A percentile compares a stretch with the other conserved stretches of the same genome.
These are phyloP conservation scores for Probaryconus sp. DNA, from an alignment of 1,140 invertebrate genomes.

Conservation along the genomic window DNA sequence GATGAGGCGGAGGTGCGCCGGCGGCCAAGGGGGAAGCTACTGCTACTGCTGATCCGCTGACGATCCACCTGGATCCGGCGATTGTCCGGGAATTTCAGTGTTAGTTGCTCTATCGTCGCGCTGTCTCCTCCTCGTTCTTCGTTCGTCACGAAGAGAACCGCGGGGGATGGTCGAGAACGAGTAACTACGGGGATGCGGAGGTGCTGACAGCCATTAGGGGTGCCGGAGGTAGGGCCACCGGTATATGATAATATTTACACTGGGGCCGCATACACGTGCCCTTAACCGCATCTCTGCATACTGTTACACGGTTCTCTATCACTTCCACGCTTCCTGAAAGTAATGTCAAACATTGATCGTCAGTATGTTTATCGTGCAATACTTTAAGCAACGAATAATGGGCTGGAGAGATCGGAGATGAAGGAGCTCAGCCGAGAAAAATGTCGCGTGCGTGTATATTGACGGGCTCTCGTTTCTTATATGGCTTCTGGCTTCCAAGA, in stretches of 20 bases:
- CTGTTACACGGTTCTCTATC: conserved; percentile 94
- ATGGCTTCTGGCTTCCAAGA: conserved; percentile 16
- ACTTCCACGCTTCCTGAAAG: conserved; percentile 94
- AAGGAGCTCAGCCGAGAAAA: conserved; percentile 27
- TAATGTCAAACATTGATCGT: conserved; percentile 58
- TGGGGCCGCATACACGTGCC: conserved; percentile 91
- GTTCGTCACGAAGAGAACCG: conserved; percentile 51
- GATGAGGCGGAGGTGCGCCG: no score
- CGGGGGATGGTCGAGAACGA: conserved; percentile 59
- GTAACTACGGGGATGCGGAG: conserved; percentile 74
- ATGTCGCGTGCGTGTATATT: conserved; percentile 31
- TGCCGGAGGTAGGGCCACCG: conserved; percentile 88
- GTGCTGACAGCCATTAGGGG: conserved; percentile 80
- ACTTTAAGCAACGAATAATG: conserved; percentile 48
- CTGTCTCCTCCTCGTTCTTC: conserved; percentile 36
- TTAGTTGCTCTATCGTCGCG: conserved; percentile 24
- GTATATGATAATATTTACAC: conserved; percentile 97
- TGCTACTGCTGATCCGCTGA: no score
- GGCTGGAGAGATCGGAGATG: conserved; percentile 27
- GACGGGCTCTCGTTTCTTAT: conserved; percentile 20
- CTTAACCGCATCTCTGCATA: conserved; percentile 95
- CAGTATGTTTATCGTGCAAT: conserved; percentile 46
- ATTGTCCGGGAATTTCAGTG: conserved; percentile 25
- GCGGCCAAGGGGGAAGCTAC: no score
- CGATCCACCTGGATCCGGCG: no score